Base-by-base conservation (phyloP, 2,113 vertebrate species). In the Urocitellus parryii region DNA sequence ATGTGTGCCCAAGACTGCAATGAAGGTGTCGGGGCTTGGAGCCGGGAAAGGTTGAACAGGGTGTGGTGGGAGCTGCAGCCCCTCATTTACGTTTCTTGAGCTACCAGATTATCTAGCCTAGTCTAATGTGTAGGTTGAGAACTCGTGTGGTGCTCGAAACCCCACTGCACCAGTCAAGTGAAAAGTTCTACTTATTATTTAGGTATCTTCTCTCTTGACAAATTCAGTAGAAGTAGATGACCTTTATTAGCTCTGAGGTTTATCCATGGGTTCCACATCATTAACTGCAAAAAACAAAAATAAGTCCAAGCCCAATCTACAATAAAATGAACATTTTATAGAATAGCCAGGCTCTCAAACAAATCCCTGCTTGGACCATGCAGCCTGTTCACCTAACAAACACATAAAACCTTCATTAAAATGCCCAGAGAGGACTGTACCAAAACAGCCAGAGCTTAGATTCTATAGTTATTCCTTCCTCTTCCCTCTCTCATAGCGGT, bases 1-100 rank as follows among this genome's bases (percentile, higher is more conserved):
- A 12, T 0, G 1, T 16, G 9, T 34, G 25, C 67, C 39, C 0
- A 0, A 12, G 12, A 20, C 37, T 13, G 2, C 7, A 0, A 2
- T 4, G 6, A 7, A 80, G 73, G 42, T 32, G 17, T 13, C 51
- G 39, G 81, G 37, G 18, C 34, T 39, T 14, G 22, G 7, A 8
- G 45, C 13, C 18, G 0, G 0, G n/a, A 45, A 53, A n/a, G 6
- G 34, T 63, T 25, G 27, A 65, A 56, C 0, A 16, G 39, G 29
- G 45, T 5, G 61, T 42, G 73, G n/a, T 9, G 18, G 63, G 45
- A 48, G 34, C 12, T 32, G 5, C 27, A 27, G n/a, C 34, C 27
- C 32, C 11, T 4, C 42, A 25, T 32, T 34, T n/a, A 74, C 13
- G 11, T 29, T 63, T 90, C 51, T 17, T 72, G 2, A 79, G 37